phyloP scores from a whole-genome alignment of 2,113 vertebrate genomes.

The Vanacampus margaritifer region DNA sequence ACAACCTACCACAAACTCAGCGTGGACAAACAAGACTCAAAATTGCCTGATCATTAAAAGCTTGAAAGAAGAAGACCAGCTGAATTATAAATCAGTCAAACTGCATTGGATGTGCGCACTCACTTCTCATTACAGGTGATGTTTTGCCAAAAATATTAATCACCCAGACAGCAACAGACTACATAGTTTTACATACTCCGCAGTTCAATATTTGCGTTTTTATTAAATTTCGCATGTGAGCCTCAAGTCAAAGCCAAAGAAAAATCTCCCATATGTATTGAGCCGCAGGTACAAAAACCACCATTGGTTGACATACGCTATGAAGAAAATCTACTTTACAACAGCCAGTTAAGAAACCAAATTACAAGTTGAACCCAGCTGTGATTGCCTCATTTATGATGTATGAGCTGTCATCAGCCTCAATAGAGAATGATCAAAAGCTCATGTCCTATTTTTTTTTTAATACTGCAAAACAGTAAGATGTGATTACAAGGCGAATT shows the following conservation, averaged over 20 bases:
- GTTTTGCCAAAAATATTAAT: too few species aligned
- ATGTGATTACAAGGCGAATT: background rate
- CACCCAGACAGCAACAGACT: background rate
- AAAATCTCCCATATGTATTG: background rate
- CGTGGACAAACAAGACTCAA: background rate
- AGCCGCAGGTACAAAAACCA: background rate
- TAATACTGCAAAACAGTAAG: slow-evolving; percentile 1
- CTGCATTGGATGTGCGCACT: background rate
- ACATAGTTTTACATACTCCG: background rate
- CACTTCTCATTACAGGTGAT: background rate
- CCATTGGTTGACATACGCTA: background rate
- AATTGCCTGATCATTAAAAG: background rate
- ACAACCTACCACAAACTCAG: background rate
- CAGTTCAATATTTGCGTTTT: background rate
- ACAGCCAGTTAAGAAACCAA: background rate
- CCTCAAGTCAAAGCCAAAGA: background rate
- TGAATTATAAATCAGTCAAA: background rate
- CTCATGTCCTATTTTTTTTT: background rate
- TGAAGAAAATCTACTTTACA: background rate
- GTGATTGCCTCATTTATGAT: slow-evolving; percentile 4
- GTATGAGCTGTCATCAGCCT: background rate
- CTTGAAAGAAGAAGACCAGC: background rate
- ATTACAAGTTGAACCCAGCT: slow-evolving; percentile 1
- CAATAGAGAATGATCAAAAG: background rate
- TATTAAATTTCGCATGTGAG: background rate